Evolutionary conservation across 2,888 invertebrate species (phyloP), one percentile per base, ranked within the genome.

Genomic region (Dolichomitus sp.): DNA sequence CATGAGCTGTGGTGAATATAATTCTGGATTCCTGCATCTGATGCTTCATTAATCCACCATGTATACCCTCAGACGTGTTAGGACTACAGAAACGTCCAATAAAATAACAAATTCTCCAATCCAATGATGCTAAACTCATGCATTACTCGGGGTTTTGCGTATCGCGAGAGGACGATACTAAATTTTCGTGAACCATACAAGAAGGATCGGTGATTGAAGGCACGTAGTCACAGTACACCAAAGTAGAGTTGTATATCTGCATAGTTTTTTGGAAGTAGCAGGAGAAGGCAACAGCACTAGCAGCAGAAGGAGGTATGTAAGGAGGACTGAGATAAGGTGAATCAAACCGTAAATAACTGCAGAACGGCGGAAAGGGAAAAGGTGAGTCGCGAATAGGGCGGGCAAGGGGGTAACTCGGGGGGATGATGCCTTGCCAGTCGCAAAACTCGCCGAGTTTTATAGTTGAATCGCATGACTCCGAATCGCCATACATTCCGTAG

Each of bases 331-430:
- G 93, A 93, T 93, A 93, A 93, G 93, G 93, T 91, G 93, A 93
- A 92, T 93, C 93, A 93, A 93, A 93, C 89, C 93, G 93, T 93
- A 93, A 93, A 93, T 93, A 93, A 93, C 93, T 91, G 92, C 89
- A 89, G 91, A 92, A 92, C 87, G 90, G 91, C 89, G 90, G 92
- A 91, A 92, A 91, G 91, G 89, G 88, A 89, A 84, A 86, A 63
- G 80, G 66, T 70, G 81, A 79, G 83, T 81, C 80, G 87, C 79
- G 88, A 87, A 70, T 54, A 74, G 78, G 76, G 73, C 77, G 68
- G 50, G 61, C n/a, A 68, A 48, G 52, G 66, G 61, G 73, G 63
- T 57, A 59, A 69, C 48, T 37, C 40, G 61, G 88, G 89, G 88
- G 87, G 85, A 87, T 88, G 90, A 91, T 89, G 91, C 90, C 92